Evolutionary conservation across 2,113 vertebrate species (phyloP).

Genomic region (Lichenostomus cassidix): DNA sequence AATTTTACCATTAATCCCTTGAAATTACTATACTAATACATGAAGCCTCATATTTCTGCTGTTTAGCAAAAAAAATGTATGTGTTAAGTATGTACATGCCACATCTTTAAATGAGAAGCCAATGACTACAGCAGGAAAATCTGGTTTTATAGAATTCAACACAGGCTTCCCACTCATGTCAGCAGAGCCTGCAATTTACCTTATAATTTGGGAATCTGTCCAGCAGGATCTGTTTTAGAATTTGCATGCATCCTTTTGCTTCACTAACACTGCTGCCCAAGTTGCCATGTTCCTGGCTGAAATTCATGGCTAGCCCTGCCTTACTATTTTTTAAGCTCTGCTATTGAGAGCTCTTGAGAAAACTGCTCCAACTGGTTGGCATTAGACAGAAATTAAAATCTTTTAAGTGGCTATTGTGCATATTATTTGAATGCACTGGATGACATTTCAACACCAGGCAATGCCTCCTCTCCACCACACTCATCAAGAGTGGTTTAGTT

Average conservation of each 20-base stretch:
- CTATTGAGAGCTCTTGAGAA: neutral
- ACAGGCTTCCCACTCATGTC: neutral
- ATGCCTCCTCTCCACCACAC: slow-evolving; percentile 51
- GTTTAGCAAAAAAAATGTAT: neutral
- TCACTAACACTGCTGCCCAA: neutral
- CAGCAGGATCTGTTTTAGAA: neutral
- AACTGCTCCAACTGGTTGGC: slow-evolving; percentile 34
- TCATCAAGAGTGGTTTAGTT: slow-evolving; percentile 25
- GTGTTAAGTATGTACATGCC: neutral
- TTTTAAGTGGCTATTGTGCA: slow-evolving; percentile 60
- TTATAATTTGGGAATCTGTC: neutral
- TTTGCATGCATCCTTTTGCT: neutral
- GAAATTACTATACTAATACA: neutral
- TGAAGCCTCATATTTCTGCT: neutral
- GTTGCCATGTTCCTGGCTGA: neutral
- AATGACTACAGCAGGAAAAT: neutral
- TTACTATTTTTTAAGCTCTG: neutral
- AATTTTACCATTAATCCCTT: neutral
- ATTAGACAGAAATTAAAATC: slow-evolving; percentile 47
- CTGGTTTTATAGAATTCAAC: neutral
- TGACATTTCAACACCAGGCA: slow-evolving; percentile 53
- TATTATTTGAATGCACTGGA: slow-evolving; percentile 40
- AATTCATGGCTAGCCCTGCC: neutral
- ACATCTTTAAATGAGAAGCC: neutral
- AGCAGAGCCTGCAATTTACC: neutral